phyloP scores from a whole-genome alignment of 2,797 vertebrate species.

The Loris lydekkerianus region DNA sequence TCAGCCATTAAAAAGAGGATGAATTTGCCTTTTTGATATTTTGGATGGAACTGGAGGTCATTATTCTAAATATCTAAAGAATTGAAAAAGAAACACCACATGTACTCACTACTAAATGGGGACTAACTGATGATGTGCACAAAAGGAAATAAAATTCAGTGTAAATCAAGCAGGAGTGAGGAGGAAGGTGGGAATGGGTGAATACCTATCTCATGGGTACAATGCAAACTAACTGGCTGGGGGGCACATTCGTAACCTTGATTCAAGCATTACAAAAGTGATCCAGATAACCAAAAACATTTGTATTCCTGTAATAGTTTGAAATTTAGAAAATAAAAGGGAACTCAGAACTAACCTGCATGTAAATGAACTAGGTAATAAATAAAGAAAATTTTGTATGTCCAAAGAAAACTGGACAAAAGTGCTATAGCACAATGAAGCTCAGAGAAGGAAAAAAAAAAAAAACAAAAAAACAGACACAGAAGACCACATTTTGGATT shows the following conservation, averaged over 20 bases:
- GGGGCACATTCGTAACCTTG: background rate
- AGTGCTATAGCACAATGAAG: background rate
- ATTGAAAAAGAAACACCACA: background rate
- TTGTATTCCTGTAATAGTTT: background rate
- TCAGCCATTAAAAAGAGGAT: background rate
- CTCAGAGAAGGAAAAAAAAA: background rate
- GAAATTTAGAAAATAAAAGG: background rate
- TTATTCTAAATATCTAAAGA: background rate
- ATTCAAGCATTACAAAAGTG: background rate
- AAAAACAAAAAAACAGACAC: background rate
- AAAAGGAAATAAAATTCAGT: background rate
- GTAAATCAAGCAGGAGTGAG: background rate
- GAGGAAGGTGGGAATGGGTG: too few species aligned
- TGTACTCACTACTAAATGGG: background rate
- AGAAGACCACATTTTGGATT: background rate
- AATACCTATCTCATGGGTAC: background rate
- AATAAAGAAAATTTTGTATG: background rate
- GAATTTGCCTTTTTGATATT: background rate
- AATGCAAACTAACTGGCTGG: background rate
- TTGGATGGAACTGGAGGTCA: background rate
- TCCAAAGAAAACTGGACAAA: background rate
- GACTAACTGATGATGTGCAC: background rate
- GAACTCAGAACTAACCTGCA: background rate
- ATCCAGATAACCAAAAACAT: background rate
- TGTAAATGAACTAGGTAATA: background rate